These are phyloP conservation scores for Elmis aenea DNA, from an alignment of 2,888 invertebrate genomes.

Conservation along the genomic window DNA sequence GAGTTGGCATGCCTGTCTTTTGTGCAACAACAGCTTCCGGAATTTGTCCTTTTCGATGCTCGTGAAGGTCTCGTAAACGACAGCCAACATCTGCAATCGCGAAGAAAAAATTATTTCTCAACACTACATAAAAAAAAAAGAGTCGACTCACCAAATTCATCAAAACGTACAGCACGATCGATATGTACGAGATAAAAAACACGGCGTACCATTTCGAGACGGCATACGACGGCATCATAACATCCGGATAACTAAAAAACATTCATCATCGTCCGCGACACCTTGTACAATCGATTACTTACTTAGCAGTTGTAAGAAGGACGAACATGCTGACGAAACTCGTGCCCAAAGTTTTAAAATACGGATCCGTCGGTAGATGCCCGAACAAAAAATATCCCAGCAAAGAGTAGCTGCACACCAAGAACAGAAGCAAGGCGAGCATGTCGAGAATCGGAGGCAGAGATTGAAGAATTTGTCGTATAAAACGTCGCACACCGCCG, in stretches of 20 bases:
- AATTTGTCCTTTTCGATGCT: constrained; percentile 82
- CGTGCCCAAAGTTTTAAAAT: constrained; percentile 72
- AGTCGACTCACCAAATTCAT: constrained; percentile 79
- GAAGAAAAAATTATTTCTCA: constrained; percentile 1
- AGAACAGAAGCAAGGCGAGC: constrained; percentile 77
- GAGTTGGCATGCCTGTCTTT: constrained; percentile 73
- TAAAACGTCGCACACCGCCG: constrained; percentile 70
- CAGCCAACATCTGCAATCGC: constrained; percentile 75
- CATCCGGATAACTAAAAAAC: constrained; percentile 75
- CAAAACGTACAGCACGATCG: constrained; percentile 77
- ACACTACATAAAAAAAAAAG: no score
- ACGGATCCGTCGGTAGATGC: constrained; percentile 64
- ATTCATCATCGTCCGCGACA: constrained; percentile 4
- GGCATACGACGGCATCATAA: constrained; percentile 88
- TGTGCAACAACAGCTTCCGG: constrained; percentile 73
- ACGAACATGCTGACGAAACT: constrained; percentile 88
- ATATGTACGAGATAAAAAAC: constrained; percentile 82
- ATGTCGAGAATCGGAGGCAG: constrained; percentile 85
- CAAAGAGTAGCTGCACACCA: constrained; percentile 77
- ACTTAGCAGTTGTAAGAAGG: constrained; percentile 88
- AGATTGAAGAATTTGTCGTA: constrained; percentile 76
- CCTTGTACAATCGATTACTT: constrained; percentile 54
- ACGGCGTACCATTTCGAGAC: constrained; percentile 76
- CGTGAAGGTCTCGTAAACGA: constrained; percentile 86
- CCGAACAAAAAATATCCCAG: constrained; percentile 80